These are phyloP conservation scores for Manis crassicaudata DNA, from an alignment of 2,797 vertebrate genomes.

Conservation along the genomic window DNA sequence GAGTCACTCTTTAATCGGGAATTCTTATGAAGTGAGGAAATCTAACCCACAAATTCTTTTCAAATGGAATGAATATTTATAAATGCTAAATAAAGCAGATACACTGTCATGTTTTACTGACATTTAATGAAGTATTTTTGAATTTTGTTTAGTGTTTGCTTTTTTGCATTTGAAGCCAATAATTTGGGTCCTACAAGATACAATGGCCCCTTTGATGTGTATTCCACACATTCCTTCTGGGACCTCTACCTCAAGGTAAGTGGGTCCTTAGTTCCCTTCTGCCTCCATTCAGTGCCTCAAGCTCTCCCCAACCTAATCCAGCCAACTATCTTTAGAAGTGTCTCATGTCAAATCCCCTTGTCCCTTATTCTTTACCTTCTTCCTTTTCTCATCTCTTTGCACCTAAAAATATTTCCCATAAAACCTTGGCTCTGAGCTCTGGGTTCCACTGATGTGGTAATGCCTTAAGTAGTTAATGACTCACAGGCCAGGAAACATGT, in stretches of 20 bases:
- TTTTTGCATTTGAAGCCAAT: constrained; percentile 22
- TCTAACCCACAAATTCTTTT: constrained; percentile 54
- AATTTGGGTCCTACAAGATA: not conserved
- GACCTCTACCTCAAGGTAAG: not conserved
- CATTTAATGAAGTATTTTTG: constrained; percentile 36
- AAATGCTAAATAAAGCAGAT: constrained; percentile 46
- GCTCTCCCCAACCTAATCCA: not conserved
- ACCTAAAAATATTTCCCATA: not conserved
- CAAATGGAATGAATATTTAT: constrained; percentile 58
- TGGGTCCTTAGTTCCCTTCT: not conserved
- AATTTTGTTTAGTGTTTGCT: not conserved
- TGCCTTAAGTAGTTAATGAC: not conserved
- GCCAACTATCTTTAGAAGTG: not conserved
- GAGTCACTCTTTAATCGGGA: constrained; percentile 16
- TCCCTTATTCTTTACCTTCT: not conserved
- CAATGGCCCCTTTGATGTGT: not conserved
- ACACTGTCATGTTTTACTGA: constrained; percentile 27
- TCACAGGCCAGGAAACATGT: not conserved
- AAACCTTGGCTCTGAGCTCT: not conserved
- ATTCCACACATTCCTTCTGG: not conserved
- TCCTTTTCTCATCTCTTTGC: not conserved
- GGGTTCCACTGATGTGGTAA: not conserved
- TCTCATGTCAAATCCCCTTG: not conserved
- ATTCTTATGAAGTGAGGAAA: constrained; percentile 58
- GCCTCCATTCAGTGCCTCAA: not conserved